A percentile compares a stretch with the other conserved stretches of the same genome.
phyloP scores from a whole-genome alignment of 2,888 invertebrate genomes.

The Ernsta delagoae region DNA sequence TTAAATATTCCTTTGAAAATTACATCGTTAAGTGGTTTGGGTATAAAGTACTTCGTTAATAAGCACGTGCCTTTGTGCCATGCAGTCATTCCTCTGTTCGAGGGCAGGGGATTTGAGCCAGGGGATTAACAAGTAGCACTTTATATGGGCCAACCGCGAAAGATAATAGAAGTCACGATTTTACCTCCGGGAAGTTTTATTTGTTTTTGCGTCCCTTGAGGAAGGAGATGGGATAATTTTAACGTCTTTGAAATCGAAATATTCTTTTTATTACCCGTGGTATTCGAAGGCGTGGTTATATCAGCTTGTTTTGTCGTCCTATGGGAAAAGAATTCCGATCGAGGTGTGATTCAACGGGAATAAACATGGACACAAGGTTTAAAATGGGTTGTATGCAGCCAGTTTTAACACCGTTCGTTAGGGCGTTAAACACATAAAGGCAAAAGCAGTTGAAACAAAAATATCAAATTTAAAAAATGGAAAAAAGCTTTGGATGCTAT shows the following conservation, averaged over 20 bases:
- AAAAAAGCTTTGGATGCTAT: too few relatives aligned
- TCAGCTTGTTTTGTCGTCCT: not conserved
- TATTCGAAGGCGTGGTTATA: not conserved
- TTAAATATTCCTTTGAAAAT: constrained; percentile 6
- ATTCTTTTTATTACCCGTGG: not conserved
- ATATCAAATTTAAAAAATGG: too few relatives aligned
- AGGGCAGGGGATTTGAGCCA: not conserved
- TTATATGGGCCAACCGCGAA: not conserved
- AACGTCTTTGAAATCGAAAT: not conserved
- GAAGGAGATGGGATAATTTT: not conserved
- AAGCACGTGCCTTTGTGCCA: constrained; percentile 1
- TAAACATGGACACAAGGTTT: too few relatives aligned
- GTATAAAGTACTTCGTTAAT: not conserved
- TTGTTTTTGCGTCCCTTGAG: not conserved
- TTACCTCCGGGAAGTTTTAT: not conserved
- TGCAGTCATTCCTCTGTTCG: not conserved
- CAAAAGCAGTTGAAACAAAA: too few relatives aligned
- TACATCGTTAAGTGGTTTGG: constrained; percentile 1
- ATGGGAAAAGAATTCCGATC: not conserved
- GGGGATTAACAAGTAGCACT: not conserved
- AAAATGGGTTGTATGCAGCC: too few relatives aligned
- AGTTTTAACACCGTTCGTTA: too few relatives aligned
- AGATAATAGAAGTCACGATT: constrained; percentile 2
- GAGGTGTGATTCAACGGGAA: too few relatives aligned
- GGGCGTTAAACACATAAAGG: too few relatives aligned